A percentile compares a stretch with the other conserved stretches of the same genome.
Conservation (phyloP, 2,797 vertebrate genomes). For the Enteromius afrohamiltoni region DNA sequence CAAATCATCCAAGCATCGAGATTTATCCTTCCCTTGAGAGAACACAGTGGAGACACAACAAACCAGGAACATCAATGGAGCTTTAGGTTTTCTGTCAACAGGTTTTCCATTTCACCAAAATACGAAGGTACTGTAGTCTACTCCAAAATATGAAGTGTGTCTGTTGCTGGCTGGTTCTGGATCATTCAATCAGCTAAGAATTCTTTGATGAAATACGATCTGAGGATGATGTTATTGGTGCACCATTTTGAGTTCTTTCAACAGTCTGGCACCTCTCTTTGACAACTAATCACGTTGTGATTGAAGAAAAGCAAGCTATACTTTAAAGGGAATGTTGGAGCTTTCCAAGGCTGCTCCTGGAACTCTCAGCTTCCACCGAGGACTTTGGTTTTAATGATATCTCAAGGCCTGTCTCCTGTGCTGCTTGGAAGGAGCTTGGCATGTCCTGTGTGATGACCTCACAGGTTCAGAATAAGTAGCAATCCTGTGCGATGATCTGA, state of each 20-base stretch:
- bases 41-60: conserved; percentile 21
- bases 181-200: conserved; percentile 13
- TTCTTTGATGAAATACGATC: conserved; percentile 23
- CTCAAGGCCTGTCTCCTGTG: conserved; percentile 46
- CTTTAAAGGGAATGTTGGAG: conserved; percentile 44
- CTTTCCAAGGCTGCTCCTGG: conserved; percentile 36
- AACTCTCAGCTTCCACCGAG: conserved; percentile 49
- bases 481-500: conserved; percentile 49
- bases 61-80: background rate
- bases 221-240: background rate
- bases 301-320: conserved; percentile 41
- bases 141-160: background rate
- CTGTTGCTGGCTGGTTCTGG: conserved; percentile 2
- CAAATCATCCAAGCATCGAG: conserved; percentile 14
- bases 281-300: conserved; percentile 40
- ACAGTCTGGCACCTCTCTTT: conserved; percentile 26
- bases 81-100: background rate
- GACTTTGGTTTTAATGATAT: conserved; percentile 49
- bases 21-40: conserved; percentile 22
- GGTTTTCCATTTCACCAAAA: conserved; percentile 28
- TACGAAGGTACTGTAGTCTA: background rate
- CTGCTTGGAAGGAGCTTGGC: conserved; percentile 56
- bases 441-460: conserved; percentile 51
- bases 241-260: conserved; percentile 21
- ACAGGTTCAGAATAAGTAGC: conserved; percentile 51